Conservation (phyloP, 2,888 invertebrate genomes). For the Scrobipalpa costella region DNA sequence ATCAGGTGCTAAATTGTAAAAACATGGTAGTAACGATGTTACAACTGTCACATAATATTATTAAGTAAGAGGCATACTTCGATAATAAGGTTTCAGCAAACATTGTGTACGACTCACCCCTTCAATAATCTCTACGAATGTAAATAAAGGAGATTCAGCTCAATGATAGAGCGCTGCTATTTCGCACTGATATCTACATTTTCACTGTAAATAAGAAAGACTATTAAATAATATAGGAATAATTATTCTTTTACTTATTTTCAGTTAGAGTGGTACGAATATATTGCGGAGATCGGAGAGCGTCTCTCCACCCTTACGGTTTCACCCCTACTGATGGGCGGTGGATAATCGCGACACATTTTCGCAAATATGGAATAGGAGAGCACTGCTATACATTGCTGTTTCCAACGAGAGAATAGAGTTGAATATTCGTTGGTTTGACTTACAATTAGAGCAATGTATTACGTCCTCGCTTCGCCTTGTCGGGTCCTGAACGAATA, state of each 20-base stretch:
- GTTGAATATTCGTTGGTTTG: background rate
- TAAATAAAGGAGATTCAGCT: background rate
- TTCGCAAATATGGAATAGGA: background rate
- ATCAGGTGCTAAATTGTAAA: too few relatives aligned
- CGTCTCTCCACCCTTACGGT: background rate
- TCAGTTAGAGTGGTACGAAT: too few relatives aligned
- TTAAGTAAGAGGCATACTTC: background rate
- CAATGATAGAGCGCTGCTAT: background rate
- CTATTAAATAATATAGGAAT: background rate
- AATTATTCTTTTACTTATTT: background rate
- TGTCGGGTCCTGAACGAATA: background rate
- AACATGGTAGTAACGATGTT: too few relatives aligned
- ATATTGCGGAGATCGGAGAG: background rate
- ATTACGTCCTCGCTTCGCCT: background rate
- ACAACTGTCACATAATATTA: too few relatives aligned
- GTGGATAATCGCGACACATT: background rate
- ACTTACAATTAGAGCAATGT: background rate
- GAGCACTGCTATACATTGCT: background rate
- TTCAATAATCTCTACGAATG: conserved; percentile 4
- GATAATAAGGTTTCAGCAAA: background rate
- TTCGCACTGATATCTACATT: background rate
- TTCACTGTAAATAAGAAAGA: background rate
- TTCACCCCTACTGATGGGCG: conserved; percentile 8
- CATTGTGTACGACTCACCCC: background rate
- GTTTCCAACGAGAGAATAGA: background rate